Evolutionary conservation across 1,140 invertebrate species (phyloP), one percentile per base, ranked within the genome.

Genomic region (Drosophila pectinifera): DNA sequence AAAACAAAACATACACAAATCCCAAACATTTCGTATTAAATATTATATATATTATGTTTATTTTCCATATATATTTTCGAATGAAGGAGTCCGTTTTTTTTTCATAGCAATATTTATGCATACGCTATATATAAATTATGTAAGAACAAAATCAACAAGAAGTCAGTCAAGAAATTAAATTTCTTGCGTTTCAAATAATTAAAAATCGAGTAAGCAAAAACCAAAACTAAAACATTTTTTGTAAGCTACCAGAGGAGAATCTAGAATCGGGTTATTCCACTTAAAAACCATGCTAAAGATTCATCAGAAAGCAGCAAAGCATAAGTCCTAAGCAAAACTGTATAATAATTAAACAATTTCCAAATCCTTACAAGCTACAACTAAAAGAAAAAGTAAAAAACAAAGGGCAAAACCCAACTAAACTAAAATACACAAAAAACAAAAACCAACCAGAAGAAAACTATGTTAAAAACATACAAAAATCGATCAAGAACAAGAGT

Each of bases 391-490:
- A 38, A n/a, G 41, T 14, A 41, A 34, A 26, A 38, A n/a, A 48
- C 16, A 41, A 34, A 36, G 46, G 14, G 8, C 14, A n/a, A 51
- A 38, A 1, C 22, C 22, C 34, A 39, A 16, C 28, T 49, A 26
- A 64, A 26, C 31, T 20, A 79, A 55, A 62, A 58, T 48, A 22
- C 1, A 36, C 26, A 53, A 0, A 36, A 48, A 41, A 41, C 8
- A 38, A 46, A 55, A 46, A 20, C 3, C 20, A 73, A 26, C 22
- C 11, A 36, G 61, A 41, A 59, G 26, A 49, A 43, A 85, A 61
- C 46, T 75, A 86, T 86, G 82, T 86, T 81, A 28, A 86, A 86
- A 88, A 86, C 79, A 86, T 88, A 69, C 31, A 80, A 84, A 81
- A 83, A 82, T 18, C 16, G 20, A 49, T 34, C 16, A 18, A 51